A percentile compares a stretch with the other conserved stretches of the same genome.
phyloP scores from a whole-genome alignment of 2,797 vertebrate genomes.

The Hydrophis major region DNA sequence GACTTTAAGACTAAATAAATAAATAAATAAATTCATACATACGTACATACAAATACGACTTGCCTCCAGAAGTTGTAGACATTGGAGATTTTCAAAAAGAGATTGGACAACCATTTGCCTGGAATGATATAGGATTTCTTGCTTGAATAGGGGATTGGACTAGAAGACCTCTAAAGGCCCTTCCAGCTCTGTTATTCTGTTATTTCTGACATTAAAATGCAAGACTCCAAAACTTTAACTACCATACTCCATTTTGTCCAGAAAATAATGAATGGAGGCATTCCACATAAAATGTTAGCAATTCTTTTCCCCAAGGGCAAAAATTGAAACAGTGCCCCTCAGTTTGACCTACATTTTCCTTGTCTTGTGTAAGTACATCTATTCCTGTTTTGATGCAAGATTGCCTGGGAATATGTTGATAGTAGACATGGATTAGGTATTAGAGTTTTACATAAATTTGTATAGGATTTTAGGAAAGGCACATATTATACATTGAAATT shows the following conservation, averaged over 20 bases:
- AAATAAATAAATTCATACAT: no score
- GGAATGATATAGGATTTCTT: not conserved
- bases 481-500: conserved; percentile 1
- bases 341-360: not conserved
- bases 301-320: not conserved
- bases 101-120: not conserved
- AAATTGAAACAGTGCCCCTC: not conserved
- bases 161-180: not conserved
- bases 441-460: conserved; percentile 1
- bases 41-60: no score
- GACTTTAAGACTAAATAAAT: not conserved
- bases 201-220: no score
- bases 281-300: not conserved
- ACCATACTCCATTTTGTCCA: not conserved
- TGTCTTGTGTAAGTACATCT: not conserved
- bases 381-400: conserved; percentile 11
- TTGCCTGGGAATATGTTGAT: conserved; percentile 1
- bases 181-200: not conserved
- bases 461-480: not conserved
- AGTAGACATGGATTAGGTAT: not conserved
- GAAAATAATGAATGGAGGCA: not conserved
- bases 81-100: not conserved
- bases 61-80: not conserved
- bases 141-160: not conserved
- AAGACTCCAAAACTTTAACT: no score